Conservation (phyloP, 2,888 invertebrate genomes). For the Notodonta dromedarius region DNA sequence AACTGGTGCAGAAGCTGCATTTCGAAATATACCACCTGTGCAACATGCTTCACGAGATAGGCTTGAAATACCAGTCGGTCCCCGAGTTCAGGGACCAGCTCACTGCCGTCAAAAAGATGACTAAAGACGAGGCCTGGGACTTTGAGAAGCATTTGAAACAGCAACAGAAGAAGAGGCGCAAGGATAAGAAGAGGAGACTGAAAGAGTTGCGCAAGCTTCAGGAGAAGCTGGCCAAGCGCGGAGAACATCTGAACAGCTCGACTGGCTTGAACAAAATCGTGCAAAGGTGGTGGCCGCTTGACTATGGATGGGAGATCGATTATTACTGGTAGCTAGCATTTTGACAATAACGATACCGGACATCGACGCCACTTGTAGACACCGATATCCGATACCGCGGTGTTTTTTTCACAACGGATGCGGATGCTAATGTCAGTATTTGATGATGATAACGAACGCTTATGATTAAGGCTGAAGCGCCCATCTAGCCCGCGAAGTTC, state of each 20-base stretch:
- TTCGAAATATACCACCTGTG: constrained; percentile 42
- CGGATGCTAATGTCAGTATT: too few species aligned
- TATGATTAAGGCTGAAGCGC: too few species aligned
- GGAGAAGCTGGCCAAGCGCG: too few species aligned
- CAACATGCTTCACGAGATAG: constrained; percentile 51
- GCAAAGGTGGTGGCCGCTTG: constrained; percentile 35
- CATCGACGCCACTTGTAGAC: too few species aligned
- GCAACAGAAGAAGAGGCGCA: background rate
- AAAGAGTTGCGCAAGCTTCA: background rate
- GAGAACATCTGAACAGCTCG: too few species aligned
- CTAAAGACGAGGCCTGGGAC: background rate
- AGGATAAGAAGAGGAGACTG: background rate
- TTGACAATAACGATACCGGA: too few species aligned
- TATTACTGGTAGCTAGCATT: constrained; percentile 34
- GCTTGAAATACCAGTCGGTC: constrained; percentile 37
- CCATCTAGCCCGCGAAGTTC: too few species aligned
- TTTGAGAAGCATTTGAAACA: fast-evolving
- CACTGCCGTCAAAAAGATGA: too few species aligned
- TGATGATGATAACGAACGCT: too few species aligned
- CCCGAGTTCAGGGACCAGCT: background rate
- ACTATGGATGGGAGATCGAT: constrained; percentile 54
- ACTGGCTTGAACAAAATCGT: too few species aligned
- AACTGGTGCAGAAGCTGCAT: constrained; percentile 13
- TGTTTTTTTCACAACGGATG: too few species aligned
- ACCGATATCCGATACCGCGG: too few species aligned